phyloP scores from a whole-genome alignment of 2,888 invertebrate species.

The Rhorus exstirpatorius region DNA sequence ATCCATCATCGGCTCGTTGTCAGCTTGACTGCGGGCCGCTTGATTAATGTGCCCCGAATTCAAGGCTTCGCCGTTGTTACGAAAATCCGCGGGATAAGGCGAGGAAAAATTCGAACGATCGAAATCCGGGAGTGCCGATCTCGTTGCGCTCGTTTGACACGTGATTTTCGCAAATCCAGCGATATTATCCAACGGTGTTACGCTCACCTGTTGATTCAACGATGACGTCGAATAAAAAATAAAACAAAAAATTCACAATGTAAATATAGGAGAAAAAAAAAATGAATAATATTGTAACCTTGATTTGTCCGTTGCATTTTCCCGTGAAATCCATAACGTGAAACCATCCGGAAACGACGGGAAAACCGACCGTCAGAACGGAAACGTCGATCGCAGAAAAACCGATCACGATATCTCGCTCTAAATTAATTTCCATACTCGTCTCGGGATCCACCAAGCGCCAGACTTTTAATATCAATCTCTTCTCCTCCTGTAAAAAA shows the following conservation, averaged over 20 bases:
- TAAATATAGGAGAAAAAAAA: not conserved
- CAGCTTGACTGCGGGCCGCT: constrained; percentile 57
- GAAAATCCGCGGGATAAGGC: constrained; percentile 60
- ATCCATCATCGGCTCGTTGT: constrained; percentile 70
- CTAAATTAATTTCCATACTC: constrained; percentile 86
- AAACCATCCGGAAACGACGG: constrained; percentile 89
- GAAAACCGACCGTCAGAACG: constrained; percentile 86
- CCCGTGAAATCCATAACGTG: constrained; percentile 88
- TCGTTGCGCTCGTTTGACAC: constrained; percentile 66
- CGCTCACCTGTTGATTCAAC: constrained; percentile 84
- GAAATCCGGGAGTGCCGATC: constrained; percentile 58
- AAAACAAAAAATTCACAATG: not conserved
- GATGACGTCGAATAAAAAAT: constrained; percentile 9
- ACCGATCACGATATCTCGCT: constrained; percentile 88
- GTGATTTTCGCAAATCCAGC: constrained; percentile 75
- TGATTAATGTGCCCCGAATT: constrained; percentile 37
- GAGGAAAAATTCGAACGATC: constrained; percentile 68
- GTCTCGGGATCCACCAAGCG: constrained; percentile 86
- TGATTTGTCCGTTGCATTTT: constrained; percentile 88
- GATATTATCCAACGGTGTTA: constrained; percentile 87
- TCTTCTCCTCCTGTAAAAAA: constrained; percentile 87
- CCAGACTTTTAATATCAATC: constrained; percentile 89
- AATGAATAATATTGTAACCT: constrained; percentile 80
- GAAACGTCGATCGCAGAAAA: constrained; percentile 88
- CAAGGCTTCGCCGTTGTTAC: not conserved